Evolutionary conservation across 2,888 invertebrate species (phyloP).

Genomic region (Eumerus sabulonum): DNA sequence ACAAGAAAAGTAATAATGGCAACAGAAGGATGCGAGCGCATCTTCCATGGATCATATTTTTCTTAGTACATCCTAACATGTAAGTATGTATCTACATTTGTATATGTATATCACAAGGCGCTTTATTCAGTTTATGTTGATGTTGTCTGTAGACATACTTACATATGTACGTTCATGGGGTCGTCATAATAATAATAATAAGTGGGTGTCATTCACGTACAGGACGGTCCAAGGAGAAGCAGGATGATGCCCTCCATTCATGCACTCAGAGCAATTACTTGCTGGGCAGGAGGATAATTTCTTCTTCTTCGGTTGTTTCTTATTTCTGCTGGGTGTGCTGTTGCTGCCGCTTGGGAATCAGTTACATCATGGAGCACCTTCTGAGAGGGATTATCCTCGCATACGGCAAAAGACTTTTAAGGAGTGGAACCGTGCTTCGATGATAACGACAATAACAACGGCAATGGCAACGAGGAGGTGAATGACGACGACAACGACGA

Average conservation of each 20-base stretch:
- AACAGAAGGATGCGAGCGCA: conserved; percentile 17
- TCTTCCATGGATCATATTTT: no score
- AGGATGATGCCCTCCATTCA: conserved; percentile 57
- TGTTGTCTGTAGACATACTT: neutral
- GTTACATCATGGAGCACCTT: conserved; percentile 22
- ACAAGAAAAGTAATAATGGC: conserved; percentile 47
- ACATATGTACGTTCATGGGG: no score
- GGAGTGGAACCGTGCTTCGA: conserved; percentile 12
- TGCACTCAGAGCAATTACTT: conserved; percentile 65
- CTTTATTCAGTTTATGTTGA: neutral
- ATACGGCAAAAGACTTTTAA: conserved; percentile 19
- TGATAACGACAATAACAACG: neutral
- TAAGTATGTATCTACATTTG: conserved; percentile 9
- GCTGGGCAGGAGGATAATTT: conserved; percentile 60
- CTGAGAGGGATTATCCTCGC: conserved; percentile 37
- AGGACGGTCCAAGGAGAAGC: conserved; percentile 26
- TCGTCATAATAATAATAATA: conserved; percentile 50
- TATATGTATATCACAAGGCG: neutral
- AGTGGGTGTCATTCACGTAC: conserved; percentile 58
- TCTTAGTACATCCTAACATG: no score
- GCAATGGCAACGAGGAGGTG: no score
- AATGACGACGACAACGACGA: conserved; percentile 16
- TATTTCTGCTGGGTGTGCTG: neutral
- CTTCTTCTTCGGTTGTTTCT: conserved; percentile 29
- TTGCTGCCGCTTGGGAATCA: no score